Evolutionary conservation across 2,888 invertebrate genomes (phyloP), one percentile per base, ranked within the genome.

Genomic region (Tenthredo notha): DNA sequence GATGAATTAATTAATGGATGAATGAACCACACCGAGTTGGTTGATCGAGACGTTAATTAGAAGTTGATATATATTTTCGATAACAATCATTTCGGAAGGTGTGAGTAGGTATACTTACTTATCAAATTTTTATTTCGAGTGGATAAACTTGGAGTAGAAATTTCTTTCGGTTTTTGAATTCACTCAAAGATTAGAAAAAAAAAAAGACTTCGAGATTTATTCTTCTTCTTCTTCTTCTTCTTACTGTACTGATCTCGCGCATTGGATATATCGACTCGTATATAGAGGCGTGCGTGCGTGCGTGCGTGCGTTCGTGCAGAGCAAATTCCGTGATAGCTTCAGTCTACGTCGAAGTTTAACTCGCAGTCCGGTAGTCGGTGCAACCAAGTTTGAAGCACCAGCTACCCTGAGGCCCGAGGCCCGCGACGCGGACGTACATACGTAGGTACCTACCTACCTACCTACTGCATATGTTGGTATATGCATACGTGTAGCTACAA

Each of bases 311-410:
- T 75, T 29, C 50, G 54, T 77, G 77, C 77, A 77, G 29, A 77
- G 77, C 77, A 50, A 77, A 77, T 77, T 77, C 77, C 77, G n/a
- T 77, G 77, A 77, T 77, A 77, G 77, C 37, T 10, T 2, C 54
- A 29, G 29, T 50, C 54, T 18, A 7, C 77, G 29, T 18, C 43
- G 12, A 72, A 67, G 21, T n/a, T 40, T 18, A 72, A 72, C 40
- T 37, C n/a, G 43, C 21, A 21, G 43, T 12, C n/a, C 21, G 21
- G 72, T 74, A 74, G 72, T 43, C n/a, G 40, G 10, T 12, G 61
- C n/a, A 25, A 25, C 25, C 61, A 61, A 61, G 61, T 61, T 25
- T 25, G 7, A 21, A 61, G 61, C 61, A 21, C 33, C 18, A 37
- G 70, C 37, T 70, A 70, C 74, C 74, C 74, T 25, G 43, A 74